Evolutionary conservation across 2,113 vertebrate genomes (phyloP), one percentile per base, ranked within the genome.

Genomic region (Muntiacus reevesi): DNA sequence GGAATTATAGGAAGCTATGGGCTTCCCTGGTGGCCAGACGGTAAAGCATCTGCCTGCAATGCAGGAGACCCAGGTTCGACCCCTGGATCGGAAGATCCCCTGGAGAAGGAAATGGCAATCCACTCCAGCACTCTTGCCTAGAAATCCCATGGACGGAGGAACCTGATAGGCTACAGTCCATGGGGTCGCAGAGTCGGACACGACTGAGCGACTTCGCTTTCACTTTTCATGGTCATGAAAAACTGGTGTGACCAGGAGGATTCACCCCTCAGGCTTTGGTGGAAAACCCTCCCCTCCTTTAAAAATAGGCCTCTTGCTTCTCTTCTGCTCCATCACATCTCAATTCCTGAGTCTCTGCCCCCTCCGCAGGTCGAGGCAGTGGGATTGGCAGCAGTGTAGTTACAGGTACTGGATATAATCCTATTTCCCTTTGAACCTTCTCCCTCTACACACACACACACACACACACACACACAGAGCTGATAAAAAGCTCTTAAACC

Each of bases 321-420:
- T 47, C 15, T 47, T 50, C 87, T 1, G 3, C 1, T 4, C n/a
- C 27, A 0, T 21, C 67, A 3, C 2, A 0, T 21, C 3, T n/a
- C 91, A 50, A 2, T 54, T 45, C 78, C 87, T 4, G 54, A 71
- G 87, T 36, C 52, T 28, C 82, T 5, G 30, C 82, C 59, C 5
- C 17, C 59, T 12, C 55, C 57, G 2, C 14, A 45, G 88, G 33
- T 84, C 87, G 6, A 28, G 40, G 45, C 30, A 0, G 0, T 21
- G 86, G 94, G 16, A 27, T 57, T 3, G 81, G 95, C 78, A 84
- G 81, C 21, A 5, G 50, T 13, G 36, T 96, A 60, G 91, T 97
- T 82, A 40, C 87, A 97, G 98, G 97, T 98, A 1, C 91, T 97
- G 97, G 96, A 94, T 96, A 89, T 33, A 43, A 62, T 57, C 87